Evolutionary conservation across 30 jellyfish, hydroid and myxozoan genomes (phyloP).

Genomic region (Cassiopea andromeda): DNA sequence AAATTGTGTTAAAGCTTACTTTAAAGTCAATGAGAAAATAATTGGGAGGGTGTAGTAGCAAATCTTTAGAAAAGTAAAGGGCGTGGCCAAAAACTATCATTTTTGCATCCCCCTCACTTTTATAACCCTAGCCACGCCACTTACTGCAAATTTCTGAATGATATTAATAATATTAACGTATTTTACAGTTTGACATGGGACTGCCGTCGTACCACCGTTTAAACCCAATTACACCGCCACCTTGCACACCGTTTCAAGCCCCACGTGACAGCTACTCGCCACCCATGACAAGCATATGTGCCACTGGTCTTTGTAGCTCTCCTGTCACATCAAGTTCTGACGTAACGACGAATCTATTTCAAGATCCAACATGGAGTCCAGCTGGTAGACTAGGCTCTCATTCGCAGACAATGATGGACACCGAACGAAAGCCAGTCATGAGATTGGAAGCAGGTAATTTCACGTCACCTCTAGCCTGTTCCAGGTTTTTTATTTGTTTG

Average conservation of each 20-base stretch:
- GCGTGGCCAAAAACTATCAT: no score
- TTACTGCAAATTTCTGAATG: no score
- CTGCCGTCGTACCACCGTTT: conserved; percentile 39
- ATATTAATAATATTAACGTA: no score
- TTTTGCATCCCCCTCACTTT: no score
- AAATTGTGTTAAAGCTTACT: no score
- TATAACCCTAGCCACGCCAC: no score
- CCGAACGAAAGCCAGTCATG: conserved; percentile 39
- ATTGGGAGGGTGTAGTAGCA: no score
- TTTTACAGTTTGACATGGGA: conserved; percentile 51
- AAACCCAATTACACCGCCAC: conserved; percentile 63
- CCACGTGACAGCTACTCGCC: conserved; percentile 30
- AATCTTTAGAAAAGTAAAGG: no score
- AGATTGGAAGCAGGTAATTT: conserved; percentile 66
- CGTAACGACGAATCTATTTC: conserved; percentile 43
- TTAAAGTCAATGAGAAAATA: no score
- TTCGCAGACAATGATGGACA: conserved; percentile 19
- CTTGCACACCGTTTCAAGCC: conserved; percentile 6
- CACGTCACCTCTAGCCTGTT: no score
- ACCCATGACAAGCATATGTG: conserved; percentile 31
- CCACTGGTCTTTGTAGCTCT: conserved; percentile 22
- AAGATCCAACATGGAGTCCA: conserved; percentile 92
- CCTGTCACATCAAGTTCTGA: conserved; percentile 40
- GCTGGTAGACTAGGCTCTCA: conserved; percentile 49
- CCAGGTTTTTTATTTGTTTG: no score